These are phyloP conservation scores for Itoplectis maculator DNA, from an alignment of 2,888 invertebrate species.

Conservation along the genomic window DNA sequence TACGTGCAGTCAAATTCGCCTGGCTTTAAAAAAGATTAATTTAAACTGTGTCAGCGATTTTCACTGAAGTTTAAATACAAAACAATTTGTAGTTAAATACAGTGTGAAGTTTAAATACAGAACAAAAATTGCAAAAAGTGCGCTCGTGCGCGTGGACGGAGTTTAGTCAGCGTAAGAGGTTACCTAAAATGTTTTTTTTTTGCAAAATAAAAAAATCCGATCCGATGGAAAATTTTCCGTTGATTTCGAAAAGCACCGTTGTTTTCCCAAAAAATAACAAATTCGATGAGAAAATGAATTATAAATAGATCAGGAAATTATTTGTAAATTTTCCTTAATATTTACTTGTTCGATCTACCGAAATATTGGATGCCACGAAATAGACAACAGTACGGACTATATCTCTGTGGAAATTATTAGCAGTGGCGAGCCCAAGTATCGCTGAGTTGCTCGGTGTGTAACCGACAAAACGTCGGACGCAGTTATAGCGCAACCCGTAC, in stretches of 20 bases:
- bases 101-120: too few species aligned
- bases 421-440: slow-evolving; percentile 10
- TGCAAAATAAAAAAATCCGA: too few species aligned
- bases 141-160: too few species aligned
- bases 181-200: too few species aligned
- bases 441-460: slow-evolving; percentile 29
- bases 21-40: not conserved
- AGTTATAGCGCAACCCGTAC: slow-evolving; percentile 6
- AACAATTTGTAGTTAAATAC: too few species aligned
- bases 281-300: not conserved
- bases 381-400: not conserved
- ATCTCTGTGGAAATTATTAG: slow-evolving; percentile 15
- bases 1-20: not conserved
- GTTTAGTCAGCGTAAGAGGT: too few species aligned
- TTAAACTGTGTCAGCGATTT: not conserved
- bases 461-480: slow-evolving; percentile 49
- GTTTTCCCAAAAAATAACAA: too few species aligned
- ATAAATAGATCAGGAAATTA: not conserved
- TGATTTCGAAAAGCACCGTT: too few species aligned
- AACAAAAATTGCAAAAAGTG: too few species aligned
- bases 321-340: not conserved
- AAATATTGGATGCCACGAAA: not conserved
- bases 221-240: too few species aligned
- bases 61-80: not conserved
- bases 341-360: not conserved